Percentiles rank a stretch among this genome's conserved stretches.
Conservation (phyloP, 2,888 invertebrate species). For the Nomada flava region DNA sequence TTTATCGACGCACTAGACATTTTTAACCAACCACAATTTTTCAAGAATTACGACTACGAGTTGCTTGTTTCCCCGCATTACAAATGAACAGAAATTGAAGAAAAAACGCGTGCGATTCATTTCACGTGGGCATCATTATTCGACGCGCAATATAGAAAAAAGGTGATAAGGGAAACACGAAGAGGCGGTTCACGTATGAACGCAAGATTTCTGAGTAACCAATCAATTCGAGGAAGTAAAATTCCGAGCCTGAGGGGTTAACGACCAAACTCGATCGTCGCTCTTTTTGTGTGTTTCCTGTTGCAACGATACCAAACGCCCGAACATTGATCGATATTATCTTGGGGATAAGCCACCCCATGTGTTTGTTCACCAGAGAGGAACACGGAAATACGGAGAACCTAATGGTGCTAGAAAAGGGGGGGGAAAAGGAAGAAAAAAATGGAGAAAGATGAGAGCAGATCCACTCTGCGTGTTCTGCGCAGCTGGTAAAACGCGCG, state of each 20-base stretch:
- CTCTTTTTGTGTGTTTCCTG: slow-evolving; percentile 30
- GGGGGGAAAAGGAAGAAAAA: neutral
- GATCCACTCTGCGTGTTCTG: neutral
- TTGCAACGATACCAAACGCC: slow-evolving; percentile 26
- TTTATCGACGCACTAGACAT: too few relatives aligned
- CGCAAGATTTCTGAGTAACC: slow-evolving; percentile 50
- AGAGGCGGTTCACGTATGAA: slow-evolving; percentile 18
- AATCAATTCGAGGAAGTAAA: slow-evolving; percentile 55
- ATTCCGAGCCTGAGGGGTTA: slow-evolving; percentile 44
- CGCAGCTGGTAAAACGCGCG: slow-evolving; percentile 41
- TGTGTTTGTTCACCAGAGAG: neutral
- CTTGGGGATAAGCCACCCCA: neutral
- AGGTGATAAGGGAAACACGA: slow-evolving; percentile 34
- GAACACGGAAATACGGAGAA: neutral
- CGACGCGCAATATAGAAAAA: neutral
- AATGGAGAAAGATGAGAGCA: neutral
- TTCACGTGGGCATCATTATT: neutral
- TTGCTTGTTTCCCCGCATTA: neutral
- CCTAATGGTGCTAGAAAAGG: neutral
- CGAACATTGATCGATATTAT: slow-evolving; percentile 26
- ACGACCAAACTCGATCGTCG: slow-evolving; percentile 48
- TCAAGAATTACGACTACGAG: too few relatives aligned
- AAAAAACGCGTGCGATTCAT: neutral
- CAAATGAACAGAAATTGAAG: neutral
- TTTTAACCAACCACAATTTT: too few relatives aligned